Percentiles rank a stretch among this genome's conserved stretches.
phyloP scores from a whole-genome alignment of 2,888 invertebrate genomes.

The Sphinx pinastri region DNA sequence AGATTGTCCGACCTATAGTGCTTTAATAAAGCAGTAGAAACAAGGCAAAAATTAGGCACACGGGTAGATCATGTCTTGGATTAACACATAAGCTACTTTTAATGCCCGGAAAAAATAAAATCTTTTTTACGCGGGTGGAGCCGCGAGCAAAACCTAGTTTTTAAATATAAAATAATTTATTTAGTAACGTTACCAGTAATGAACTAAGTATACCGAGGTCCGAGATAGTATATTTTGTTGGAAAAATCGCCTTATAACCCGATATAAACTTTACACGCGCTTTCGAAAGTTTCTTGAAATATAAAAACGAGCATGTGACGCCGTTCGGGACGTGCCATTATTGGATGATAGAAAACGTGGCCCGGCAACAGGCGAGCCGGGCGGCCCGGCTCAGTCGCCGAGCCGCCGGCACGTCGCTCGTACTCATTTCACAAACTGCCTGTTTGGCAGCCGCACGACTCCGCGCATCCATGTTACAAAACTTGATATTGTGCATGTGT shows the following conservation, averaged over 20 bases:
- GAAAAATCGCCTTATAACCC: too few relatives aligned
- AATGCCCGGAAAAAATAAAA: too few relatives aligned
- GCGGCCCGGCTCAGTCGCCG: slow-evolving; percentile 45
- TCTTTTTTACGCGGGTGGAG: too few relatives aligned
- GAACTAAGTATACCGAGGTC: not conserved
- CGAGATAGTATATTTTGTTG: too few relatives aligned
- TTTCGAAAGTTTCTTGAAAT: slow-evolving; percentile 39
- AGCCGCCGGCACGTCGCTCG: slow-evolving; percentile 40
- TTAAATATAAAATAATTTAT: too few relatives aligned
- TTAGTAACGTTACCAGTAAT: not conserved
- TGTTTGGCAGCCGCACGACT: slow-evolving; percentile 38
- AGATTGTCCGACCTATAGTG: too few relatives aligned
- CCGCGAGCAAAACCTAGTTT: too few relatives aligned
- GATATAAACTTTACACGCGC: slow-evolving; percentile 8
- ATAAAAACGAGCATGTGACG: slow-evolving; percentile 36
- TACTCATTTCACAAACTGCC: slow-evolving; percentile 39
- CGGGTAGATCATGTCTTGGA: too few relatives aligned
- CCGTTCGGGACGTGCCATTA: slow-evolving; percentile 43
- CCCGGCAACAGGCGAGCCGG: slow-evolving; percentile 65
- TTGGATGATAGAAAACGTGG: slow-evolving; percentile 46
- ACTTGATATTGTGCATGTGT: slow-evolving; percentile 19
- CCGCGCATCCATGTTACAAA: not conserved
- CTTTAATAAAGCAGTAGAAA: too few relatives aligned
- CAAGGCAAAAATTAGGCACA: too few relatives aligned
- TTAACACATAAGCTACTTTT: too few relatives aligned